A percentile compares a stretch with the other conserved stretches of the same genome.
These are phyloP conservation scores for Leptothorax acervorum DNA, from an alignment of 2,888 invertebrate genomes.

Conservation along the genomic window DNA sequence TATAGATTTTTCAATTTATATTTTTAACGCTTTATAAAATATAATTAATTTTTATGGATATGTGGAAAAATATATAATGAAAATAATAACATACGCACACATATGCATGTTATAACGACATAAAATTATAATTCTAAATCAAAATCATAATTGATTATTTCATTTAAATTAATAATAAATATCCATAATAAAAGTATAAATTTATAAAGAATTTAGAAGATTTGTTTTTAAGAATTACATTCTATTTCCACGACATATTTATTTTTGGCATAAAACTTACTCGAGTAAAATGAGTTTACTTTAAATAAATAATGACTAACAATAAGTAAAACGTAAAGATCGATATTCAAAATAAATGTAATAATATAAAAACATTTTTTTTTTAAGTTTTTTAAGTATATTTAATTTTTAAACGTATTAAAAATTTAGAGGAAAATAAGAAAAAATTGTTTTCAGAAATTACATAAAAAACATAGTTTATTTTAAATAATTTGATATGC, in stretches of 20 bases:
- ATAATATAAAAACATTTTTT: no score
- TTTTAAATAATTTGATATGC: not conserved
- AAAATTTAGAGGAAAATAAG: no score
- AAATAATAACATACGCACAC: not conserved
- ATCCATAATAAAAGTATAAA: not conserved
- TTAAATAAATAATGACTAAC: not conserved
- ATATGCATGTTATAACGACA: not conserved
- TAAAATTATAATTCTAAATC: not conserved
- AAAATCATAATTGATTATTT: not conserved
- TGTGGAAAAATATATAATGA: not conserved
- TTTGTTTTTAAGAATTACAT: not conserved
- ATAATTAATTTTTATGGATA: not conserved
- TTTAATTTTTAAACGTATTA: no score
- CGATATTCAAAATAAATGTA: no score
- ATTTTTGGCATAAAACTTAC: not conserved
- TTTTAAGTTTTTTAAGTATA: no score
- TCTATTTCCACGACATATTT: not conserved
- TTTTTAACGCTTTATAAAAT: not conserved
- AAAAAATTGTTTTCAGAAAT: no score
- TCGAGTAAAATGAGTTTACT: not conserved
- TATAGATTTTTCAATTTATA: not conserved
- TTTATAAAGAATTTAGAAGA: not conserved
- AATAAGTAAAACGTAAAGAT: no score
- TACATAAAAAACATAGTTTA: no score
- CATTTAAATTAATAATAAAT: not conserved